Base-by-base conservation (phyloP, 2,888 invertebrate genomes). In the Agrochola lota region DNA sequence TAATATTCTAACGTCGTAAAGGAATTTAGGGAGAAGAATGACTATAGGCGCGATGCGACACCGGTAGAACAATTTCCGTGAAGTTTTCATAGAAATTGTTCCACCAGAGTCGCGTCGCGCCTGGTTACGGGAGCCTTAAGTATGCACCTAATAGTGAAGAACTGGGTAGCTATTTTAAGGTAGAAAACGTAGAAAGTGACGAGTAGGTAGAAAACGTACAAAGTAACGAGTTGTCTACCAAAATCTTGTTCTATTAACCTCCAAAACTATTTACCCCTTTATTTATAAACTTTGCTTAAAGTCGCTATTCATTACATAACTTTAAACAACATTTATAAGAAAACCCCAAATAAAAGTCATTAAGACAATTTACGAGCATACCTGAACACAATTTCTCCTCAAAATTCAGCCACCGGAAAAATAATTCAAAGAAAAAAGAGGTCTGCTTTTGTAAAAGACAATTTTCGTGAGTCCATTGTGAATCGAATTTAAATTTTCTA, bases 401-500 rank as follows among this genome's bases (percentile, higher is more conserved):
- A 52, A 82, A 82, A 67, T 35, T 60, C 73, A 76, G 15, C 20
- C 35, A 60, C 68, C 55, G 69, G 71, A 71, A 70, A 79, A 67
- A 79, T 64, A 63, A 77, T 59, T 68, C 71, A 70, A 77, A 85
- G 73, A 57, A 75, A 77, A 55, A 63, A 40, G 40, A 20, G 57
- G 40, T 72, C 71, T 73, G 72, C 55, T 79, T 86, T 87, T 86
- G 68, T 80, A 82, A 89, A 90, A 91, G 90, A 90, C 88, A 92
- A 90, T 90, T 90, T 91, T 84, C 88, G 83, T 77, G 71, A 70
- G 81, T 71, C 88, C 90, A 90, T 92, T 93, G 91, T 91, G 90
- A 89, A 94, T 92, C 91, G 91, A 93, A 94, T 94, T 93, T 90
- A 91, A 92, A 92, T 93, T 93, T 91, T 88, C 89, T 88, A 86